Percentiles rank a stretch among this genome's conserved stretches.
Evolutionary conservation across 2,888 invertebrate genomes (phyloP).

Genomic region (Mantis religiosa): DNA sequence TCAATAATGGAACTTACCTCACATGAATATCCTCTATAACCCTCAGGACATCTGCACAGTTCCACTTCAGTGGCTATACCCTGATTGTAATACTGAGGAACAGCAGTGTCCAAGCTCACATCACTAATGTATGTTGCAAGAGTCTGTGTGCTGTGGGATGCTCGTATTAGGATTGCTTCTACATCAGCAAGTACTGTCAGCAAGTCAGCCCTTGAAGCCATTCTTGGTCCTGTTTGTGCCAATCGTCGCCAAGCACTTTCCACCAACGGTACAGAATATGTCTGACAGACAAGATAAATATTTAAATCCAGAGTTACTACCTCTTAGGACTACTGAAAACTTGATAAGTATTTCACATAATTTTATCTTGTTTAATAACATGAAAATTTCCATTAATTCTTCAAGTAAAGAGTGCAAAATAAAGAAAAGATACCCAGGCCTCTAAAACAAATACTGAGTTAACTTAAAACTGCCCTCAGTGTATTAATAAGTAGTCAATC

Average conservation of each 20-base stretch:
- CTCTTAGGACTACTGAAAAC: too few species aligned
- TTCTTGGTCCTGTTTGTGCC: constrained; percentile 51
- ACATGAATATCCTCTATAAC: constrained; percentile 79
- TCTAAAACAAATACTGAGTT: too few species aligned
- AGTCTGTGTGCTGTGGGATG: constrained; percentile 65
- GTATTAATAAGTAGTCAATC: too few species aligned
- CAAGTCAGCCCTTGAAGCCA: constrained; percentile 73
- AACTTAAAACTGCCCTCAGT: too few species aligned
- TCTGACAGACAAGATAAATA: constrained; percentile 43
- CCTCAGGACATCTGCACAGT: constrained; percentile 77
- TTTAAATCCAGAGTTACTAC: too few species aligned
- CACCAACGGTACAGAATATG: constrained; percentile 59
- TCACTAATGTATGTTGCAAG: constrained; percentile 69
- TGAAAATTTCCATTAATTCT: too few species aligned
- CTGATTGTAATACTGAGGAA: constrained; percentile 57
- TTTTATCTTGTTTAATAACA: too few species aligned
- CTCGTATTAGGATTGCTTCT: constrained; percentile 77
- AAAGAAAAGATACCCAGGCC: too few species aligned
- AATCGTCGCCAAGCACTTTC: constrained; percentile 62
- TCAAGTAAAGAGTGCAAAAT: too few species aligned
- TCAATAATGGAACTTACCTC: constrained; percentile 50
- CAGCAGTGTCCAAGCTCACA: constrained; percentile 81
- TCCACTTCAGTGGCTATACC: constrained; percentile 74
- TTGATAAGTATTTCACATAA: too few species aligned
- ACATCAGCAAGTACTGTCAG: constrained; percentile 80